Evolutionary conservation across 2,888 invertebrate genomes (phyloP), one percentile per base, ranked within the genome.

Genomic region (Epinotia bilunana): DNA sequence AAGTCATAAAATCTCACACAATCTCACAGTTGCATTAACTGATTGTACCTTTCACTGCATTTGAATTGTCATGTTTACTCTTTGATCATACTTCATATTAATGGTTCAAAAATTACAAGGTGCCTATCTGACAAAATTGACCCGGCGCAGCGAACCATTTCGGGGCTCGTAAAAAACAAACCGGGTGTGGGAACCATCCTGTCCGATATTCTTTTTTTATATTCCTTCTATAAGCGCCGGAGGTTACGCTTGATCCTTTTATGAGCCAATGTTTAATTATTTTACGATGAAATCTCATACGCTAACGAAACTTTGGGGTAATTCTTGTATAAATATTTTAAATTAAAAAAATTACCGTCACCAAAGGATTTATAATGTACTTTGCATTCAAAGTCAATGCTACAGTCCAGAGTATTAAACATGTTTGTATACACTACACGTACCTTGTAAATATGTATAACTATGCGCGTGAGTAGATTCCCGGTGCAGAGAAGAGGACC

Each of bases 71-170:
- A 90, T 89, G 74, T 74, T 57, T 46, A 65, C 58, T 90, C 87
- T 87, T 83, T 81, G 84, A 87, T 87, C 84, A 83, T 84, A 78
- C 81, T 76, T 69, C 78, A 90, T 91, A 91, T 92, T 91, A 89
- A 93, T 92, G 89, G 82, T 79, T 73, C 80, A 83, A 82, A 92
- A 92, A 92, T 93, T 92, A 92, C 87, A 91, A 86, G 88, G 90
- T 91, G 87, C 86, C 83, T 81, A 85, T 82, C 78, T 83, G 83
- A 86, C 86, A 81, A 90, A 91, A 92, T 91, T 91, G 90, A 86
- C 86, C 82, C 82, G 78, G 78, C 83, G 81, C 81, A 84, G 82
- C 80, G 80, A 85, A 83, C 84, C 86, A 82, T 84, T 86, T 84
- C 83, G 81, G 81, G 74, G 76, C 79, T 79, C 82, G 86, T 87